Conservation (phyloP, 2,888 invertebrate genomes). For the Drosophila mercatorum region DNA sequence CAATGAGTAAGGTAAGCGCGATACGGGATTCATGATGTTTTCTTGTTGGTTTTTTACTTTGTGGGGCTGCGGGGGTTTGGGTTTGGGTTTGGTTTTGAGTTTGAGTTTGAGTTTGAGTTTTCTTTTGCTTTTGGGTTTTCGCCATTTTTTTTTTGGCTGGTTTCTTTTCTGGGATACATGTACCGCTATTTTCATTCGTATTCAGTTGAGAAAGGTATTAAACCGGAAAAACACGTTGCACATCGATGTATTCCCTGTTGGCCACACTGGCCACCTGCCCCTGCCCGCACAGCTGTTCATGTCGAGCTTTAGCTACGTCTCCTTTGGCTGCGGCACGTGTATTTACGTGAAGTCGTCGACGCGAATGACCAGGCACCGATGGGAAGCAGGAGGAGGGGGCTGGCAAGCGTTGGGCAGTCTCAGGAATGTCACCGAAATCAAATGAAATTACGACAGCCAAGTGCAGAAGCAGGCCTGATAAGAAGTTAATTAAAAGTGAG, state of each 20-base stretch:
- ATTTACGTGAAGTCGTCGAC: conserved; percentile 54
- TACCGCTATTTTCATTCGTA: conserved; percentile 74
- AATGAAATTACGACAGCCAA: conserved; percentile 44
- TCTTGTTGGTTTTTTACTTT: conserved; percentile 38
- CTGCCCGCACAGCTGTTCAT: background rate
- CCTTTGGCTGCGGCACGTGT: conserved; percentile 56
- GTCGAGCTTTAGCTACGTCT: conserved; percentile 1
- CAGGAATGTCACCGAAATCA: conserved; percentile 48
- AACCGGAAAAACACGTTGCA: conserved; percentile 81
- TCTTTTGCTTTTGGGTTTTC: conserved; percentile 23
- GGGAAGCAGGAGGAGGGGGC: background rate
- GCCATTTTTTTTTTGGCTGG: background rate
- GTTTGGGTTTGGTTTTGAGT: conserved; percentile 2
- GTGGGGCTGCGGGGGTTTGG: background rate
- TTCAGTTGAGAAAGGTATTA: conserved; percentile 77
- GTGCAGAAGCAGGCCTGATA: conserved; percentile 2
- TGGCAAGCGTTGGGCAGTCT: conserved; percentile 7
- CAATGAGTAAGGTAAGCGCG: conserved; percentile 27
- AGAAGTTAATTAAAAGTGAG: conserved; percentile 63
- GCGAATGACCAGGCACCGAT: conserved; percentile 27
- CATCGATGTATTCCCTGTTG: conserved; percentile 70
- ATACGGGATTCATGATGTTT: conserved; percentile 61
- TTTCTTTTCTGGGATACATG: conserved; percentile 48
- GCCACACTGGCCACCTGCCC: conserved; percentile 7
- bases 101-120: conserved; percentile 9